Base-by-base conservation (phyloP, 2,888 invertebrate genomes). In the Pardosa pseudoannulata region DNA sequence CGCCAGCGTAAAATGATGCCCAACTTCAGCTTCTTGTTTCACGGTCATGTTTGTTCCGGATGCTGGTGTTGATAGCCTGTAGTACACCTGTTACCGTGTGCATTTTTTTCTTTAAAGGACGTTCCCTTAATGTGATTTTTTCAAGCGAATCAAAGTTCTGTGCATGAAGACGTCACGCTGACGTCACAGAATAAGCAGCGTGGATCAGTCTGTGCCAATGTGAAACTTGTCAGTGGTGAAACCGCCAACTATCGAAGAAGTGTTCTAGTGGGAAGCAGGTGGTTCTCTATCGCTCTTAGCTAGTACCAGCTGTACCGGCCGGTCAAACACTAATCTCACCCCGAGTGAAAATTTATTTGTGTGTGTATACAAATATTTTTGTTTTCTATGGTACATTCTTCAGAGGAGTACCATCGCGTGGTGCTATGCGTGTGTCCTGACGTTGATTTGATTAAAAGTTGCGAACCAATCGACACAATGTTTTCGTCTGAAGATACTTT, bases 401-500 rank as follows among this genome's bases (percentile, higher is more conserved):
- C 50, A 9, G 39, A 39, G 36, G 75, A 78, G 16, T 76, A 67
- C 27, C 65, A 67, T 9, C 13, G 70, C 46, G 79, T 72, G 36
- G 46, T 79, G 79, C 73, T 81, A 81, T 81, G 81, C 67, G 81
- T 85, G 36, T 79, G 68, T 56, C 41, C 73, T 23, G 73, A 73
- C 50, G 67, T 85, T 32, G 85, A 85, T 73, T 74, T 70, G 27
- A 68, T 73, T 36, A 79, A 67, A 72, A 72, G 72, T 64, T 83
- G 76, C 72, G 71, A 72, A 23, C 68, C 70, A 9, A 36, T 70
- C 68, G 70, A 70, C 31, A 27, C 41, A 5, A 83, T 83, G 82
- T 83, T 83, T 76, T 76, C 82, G 29, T 76, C 82, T 19, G 82
- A 83, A 39, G 81, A 82, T 76, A 64, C 74, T 2, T 74, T 83